A percentile compares a stretch with the other conserved stretches of the same genome.
phyloP scores from a whole-genome alignment of 2,888 invertebrate genomes.

The Hetaerina titia region DNA sequence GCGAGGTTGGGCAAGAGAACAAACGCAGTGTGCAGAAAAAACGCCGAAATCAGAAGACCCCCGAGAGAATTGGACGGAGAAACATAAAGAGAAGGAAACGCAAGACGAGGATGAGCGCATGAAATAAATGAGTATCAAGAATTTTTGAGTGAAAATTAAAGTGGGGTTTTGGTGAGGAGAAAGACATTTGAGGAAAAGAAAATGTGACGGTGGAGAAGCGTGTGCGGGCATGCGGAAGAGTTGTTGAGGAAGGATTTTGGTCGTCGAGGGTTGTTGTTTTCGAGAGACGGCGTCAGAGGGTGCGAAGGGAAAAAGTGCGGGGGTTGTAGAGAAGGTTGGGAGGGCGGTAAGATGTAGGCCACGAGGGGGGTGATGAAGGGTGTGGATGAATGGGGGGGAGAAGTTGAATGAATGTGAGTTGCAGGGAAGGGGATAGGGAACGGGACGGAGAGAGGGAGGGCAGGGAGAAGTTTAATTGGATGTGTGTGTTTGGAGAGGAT shows the following conservation, averaged over 20 bases:
- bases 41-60: too few species aligned
- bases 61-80: too few species aligned
- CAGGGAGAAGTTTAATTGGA: constrained; percentile 8
- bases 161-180: not conserved
- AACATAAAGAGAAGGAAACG: not conserved
- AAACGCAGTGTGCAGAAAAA: too few species aligned
- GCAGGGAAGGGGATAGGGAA: not conserved
- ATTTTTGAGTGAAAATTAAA: not conserved
- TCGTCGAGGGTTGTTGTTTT: not conserved
- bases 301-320: not conserved
- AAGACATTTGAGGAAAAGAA: not conserved
- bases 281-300: not conserved
- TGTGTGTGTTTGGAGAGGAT: not conserved
- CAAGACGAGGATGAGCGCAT: not conserved
- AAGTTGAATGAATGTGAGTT: not conserved
- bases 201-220: not conserved
- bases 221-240: not conserved
- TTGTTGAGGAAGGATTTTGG: not conserved
- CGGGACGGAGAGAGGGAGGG: not conserved
- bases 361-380: not conserved
- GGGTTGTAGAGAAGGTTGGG: not conserved
- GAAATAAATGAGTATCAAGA: not conserved
- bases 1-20: not conserved
- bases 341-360: not conserved
- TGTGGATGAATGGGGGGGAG: not conserved